Conservation (phyloP, 1,140 invertebrate genomes). For the Phymastichus coffea region DNA sequence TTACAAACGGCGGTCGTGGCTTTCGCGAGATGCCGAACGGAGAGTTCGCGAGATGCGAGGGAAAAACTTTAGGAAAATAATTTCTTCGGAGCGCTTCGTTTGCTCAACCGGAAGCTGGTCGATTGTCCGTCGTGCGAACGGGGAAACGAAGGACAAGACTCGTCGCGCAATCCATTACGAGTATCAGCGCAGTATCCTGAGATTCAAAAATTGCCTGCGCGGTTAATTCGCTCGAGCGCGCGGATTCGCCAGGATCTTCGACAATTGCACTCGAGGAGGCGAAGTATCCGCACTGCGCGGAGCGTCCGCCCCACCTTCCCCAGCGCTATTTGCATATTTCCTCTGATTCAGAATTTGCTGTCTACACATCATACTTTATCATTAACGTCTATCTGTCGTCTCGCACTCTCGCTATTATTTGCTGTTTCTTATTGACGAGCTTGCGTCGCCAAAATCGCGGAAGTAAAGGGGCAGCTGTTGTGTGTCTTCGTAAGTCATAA, state of each 20-base stretch:
- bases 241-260: neutral
- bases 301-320: conserved; percentile 8
- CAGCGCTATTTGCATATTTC: conserved; percentile 33
- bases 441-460: neutral
- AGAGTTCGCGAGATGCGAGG: no score
- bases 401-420: neutral
- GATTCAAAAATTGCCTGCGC: conserved; percentile 38
- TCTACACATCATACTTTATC: neutral
- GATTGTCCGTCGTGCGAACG: neutral
- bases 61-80: no score
- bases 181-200: conserved; percentile 33
- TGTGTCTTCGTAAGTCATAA: neutral
- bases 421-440: neutral
- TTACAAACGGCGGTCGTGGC: no score
- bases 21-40: no score
- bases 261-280: neutral
- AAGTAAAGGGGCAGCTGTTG: neutral
- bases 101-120: neutral
- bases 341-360: conserved; percentile 6
- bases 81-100: neutral
- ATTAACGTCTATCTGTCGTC: neutral
- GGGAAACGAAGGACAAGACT: neutral
- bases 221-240: conserved; percentile 9
- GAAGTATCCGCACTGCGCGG: neutral
- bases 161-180: neutral